Base-by-base conservation (phyloP, 2,888 invertebrate genomes). In the Belgica antarctica region DNA sequence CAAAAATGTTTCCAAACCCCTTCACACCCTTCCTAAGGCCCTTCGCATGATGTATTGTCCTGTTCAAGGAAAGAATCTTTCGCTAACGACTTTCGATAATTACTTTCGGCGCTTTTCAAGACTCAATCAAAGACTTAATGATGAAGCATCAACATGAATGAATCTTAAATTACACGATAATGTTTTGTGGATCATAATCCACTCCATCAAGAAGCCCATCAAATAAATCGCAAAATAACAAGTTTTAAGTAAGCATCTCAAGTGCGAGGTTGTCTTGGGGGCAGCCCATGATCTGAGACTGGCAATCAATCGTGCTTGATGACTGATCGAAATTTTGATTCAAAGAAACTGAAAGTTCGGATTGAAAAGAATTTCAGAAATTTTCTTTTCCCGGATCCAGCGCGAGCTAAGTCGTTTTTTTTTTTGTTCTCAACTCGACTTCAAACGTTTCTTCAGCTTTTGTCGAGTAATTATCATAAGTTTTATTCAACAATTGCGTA, bases 171-270 rank as follows among this genome's bases (percentile, higher is more conserved):
- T 63, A 36, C 46, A 63, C n/a, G 63, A 63, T 63, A 63, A 63
- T 31, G 34, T 62, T 46, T 63, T 63, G 24, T 46, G 46, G 63
- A 63, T 63, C 63, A 63, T 63, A 63, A 63, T 63, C 63, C 63
- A 63, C 63, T 63, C 41, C 41, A 63, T n/a, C 36, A 22, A 41
- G 19, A 1, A 63, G 17, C 24, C 22, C 41, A 41, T 41, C 41
- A 63, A 63, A 63, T 63, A 63, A 63, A 63, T 63, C 41, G 63
- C 63, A 63, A 63, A 63, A 36, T 63, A 63, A 63, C 63, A 46
- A 63, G 46, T 41, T 22, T 41, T 7, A 63, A 41, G 63, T 63
- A 46, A 22, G 63, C 5, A 15, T n/a, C 2, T 41, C 41, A 15
- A 41, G 15, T n/a, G n/a, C n/a, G n/a, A n/a, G n/a, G n/a, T n/a